Conservation (phyloP, 2,888 invertebrate species). For the Chalcis sispes region DNA sequence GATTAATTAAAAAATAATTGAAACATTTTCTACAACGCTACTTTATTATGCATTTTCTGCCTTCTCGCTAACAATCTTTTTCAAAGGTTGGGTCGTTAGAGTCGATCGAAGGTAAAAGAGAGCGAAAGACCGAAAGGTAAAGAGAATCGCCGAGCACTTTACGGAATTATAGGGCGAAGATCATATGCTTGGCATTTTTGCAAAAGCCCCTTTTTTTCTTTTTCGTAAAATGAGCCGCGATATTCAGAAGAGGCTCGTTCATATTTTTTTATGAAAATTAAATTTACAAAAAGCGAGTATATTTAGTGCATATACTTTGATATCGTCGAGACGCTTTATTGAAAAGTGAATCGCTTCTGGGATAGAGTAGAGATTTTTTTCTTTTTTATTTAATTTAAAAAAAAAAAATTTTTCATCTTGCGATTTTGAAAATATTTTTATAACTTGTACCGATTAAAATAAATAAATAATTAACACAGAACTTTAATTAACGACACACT, state of each 20-base stretch:
- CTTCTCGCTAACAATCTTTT: background rate
- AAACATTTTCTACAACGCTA: background rate
- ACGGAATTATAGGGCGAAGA: slow-evolving; percentile 31
- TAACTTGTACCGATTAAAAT: too few relatives aligned
- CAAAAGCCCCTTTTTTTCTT: too few relatives aligned
- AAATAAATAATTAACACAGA: too few relatives aligned
- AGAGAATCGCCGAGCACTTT: background rate
- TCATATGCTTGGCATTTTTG: slow-evolving; percentile 20
- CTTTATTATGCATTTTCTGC: background rate
- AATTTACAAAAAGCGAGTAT: too few relatives aligned
- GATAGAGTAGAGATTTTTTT: background rate
- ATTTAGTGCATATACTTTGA: too few relatives aligned
- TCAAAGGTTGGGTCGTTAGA: too few relatives aligned
- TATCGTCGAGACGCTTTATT: slow-evolving; percentile 9
- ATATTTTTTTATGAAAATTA: too few relatives aligned
- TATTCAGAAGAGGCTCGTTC: slow-evolving; percentile 1
- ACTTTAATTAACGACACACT: too few relatives aligned
- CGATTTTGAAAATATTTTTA: too few relatives aligned
- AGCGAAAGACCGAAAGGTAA: background rate
- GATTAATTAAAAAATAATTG: too few relatives aligned
- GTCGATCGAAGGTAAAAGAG: background rate
- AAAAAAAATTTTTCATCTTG: too few relatives aligned
- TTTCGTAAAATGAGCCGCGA: slow-evolving; percentile 23
- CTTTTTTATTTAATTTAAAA: too few relatives aligned
- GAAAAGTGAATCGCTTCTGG: background rate